Evolutionary conservation across 2,797 vertebrate species (phyloP), one percentile per base, ranked within the genome.

Genomic region (Phyllotis vaccarum): DNA sequence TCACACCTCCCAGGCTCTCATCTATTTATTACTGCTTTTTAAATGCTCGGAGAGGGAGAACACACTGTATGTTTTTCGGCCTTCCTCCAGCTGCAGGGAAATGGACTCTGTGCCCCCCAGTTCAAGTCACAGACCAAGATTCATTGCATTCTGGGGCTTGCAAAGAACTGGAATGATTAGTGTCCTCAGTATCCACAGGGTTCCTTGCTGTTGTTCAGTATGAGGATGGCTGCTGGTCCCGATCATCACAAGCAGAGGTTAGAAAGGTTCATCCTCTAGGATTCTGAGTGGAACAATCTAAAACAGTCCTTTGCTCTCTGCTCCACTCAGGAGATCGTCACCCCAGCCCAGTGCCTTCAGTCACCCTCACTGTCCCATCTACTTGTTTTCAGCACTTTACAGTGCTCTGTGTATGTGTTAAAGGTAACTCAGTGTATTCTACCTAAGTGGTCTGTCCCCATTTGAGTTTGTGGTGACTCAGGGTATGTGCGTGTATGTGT

Each of bases 1-100:
- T 98, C 98, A 98, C 98, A 98, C 97, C 97, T 98, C 97, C 97
- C 97, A 95, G 97, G 97, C 97, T 97, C 98, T 98, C 97, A 97
- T 97, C 97, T 98, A 98, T 98, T 98, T 98, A 98, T 98, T 98
- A 98, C 97, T 92, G 93, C 85, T 98, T 98, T 98, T 98, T 96
- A 97, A 98, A 98, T 80, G 96, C 96, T 94, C 43, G 0, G 92
- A 87, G 95, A 96, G 86, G 75, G 92, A 97, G 89, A 96, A 96
- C 94, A 95, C 86, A 22, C 31, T 22, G 54, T 40, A 52, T 54
- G n/a, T 56, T 52, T 93, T 72, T 93, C n/a, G 94, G 66, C 76
- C 88, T 22, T 80, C 80, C 62, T 58, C 72, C 29, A 34, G 75
- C 68, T 72, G 31, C 29, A 43, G 64, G 81, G 1, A 94, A 93